Base-by-base conservation (phyloP, 2,797 vertebrate species). In the Balearica regulorum region DNA sequence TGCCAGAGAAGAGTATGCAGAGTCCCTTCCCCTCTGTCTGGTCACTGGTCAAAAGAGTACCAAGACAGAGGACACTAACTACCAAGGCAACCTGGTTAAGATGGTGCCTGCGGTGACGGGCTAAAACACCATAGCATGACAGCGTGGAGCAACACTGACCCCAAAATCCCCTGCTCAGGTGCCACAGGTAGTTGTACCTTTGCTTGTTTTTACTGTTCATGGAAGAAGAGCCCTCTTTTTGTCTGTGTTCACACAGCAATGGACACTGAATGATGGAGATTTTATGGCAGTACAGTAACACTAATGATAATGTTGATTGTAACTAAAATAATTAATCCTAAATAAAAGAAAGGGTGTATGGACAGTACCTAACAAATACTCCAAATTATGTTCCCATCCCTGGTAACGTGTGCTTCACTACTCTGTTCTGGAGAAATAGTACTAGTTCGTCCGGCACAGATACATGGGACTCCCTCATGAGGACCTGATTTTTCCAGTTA, bases 101-200 rank as follows among this genome's bases (percentile, higher is more conserved):
- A 6, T 16, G 37, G 12, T 17, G 26, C 20, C n/a, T 48, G 51
- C 0, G 1, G 53, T 53, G 33, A 6, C 16, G 48, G 49, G 25
- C 28, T 73, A 28, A 65, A 64, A 48, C 39, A 16, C 16, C 4
- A 4, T 3, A 20, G 26, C 26, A 66, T 4, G 0, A 33, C 57
- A 57, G 11, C 2, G 0, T 1, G 68, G 22, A 57, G 43, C 51
- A 55, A 28, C 1, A 0, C 13, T 0, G 1, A 82, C 24, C 31
- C 44, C 75, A 19, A 49, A 70, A 54, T 49, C 6, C 13, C 29
- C n/a, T 8, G 9, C 13, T 48, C 41, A 57, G 28, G 8, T 66
- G 10, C 43, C 16, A 6, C 0, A 1, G 26, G 19, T 26, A 10
- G 20, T 18, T 44, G 41, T 21, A 31, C 24, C 35, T 54, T 51